Percentiles rank a stretch among this genome's conserved stretches.
These are phyloP conservation scores for Hemaris fuciformis DNA, from an alignment of 2,888 invertebrate species.

Conservation along the genomic window DNA sequence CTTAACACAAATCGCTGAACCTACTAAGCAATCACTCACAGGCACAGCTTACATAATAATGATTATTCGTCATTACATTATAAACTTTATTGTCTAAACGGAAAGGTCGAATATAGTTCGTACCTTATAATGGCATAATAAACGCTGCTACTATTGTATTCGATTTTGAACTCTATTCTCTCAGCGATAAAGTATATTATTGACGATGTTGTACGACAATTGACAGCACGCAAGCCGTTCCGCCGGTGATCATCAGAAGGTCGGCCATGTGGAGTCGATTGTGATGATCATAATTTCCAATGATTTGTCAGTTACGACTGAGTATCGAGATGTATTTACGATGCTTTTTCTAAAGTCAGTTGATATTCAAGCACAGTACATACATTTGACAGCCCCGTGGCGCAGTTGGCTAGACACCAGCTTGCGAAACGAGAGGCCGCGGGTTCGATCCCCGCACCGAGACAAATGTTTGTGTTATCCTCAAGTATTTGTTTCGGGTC, in stretches of 20 bases:
- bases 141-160: background rate
- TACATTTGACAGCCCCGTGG: too few species aligned
- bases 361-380: too few species aligned
- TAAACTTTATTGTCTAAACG: background rate
- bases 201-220: background rate
- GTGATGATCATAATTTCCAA: background rate
- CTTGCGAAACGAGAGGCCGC: too few species aligned
- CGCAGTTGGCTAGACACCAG: too few species aligned
- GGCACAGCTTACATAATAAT: background rate
- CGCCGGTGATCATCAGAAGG: constrained; percentile 4
- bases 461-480: too few species aligned
- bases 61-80: background rate
- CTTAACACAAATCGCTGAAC: background rate
- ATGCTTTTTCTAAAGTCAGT: background rate
- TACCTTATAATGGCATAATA: background rate
- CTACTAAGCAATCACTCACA: background rate
- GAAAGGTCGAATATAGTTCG: background rate
- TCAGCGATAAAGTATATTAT: background rate
- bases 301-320: background rate
- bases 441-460: too few species aligned
- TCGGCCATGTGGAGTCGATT: constrained; percentile 3
- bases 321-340: background rate
- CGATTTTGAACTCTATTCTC: background rate
- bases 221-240: constrained; percentile 1
- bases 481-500: too few species aligned